These are phyloP conservation scores for Arenaria interpres DNA, from an alignment of 2,113 vertebrate species.

Conservation along the genomic window DNA sequence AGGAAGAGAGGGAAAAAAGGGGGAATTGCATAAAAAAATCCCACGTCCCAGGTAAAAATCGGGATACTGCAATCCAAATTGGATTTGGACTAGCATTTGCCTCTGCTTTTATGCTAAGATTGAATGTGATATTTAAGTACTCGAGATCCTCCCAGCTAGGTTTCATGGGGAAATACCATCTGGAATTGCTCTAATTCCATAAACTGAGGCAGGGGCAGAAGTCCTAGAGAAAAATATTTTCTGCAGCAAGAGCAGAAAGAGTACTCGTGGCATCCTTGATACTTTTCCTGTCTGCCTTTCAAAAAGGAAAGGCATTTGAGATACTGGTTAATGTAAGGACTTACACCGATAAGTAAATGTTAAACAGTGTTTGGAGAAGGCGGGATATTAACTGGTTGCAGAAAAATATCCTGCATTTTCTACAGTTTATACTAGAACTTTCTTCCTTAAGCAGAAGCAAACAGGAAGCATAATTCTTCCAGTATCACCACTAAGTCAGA, in stretches of 20 bases:
- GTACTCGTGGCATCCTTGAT: neutral
- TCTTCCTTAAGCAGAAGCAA: conserved; percentile 4
- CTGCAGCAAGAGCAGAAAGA: neutral
- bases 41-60: neutral
- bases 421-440: neutral
- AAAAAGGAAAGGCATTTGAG: neutral
- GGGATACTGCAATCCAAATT: neutral
- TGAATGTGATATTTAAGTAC: neutral
- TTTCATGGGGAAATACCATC: neutral
- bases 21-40: neutral
- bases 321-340: neutral
- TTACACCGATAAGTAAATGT: neutral
- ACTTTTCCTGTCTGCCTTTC: neutral
- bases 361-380: neutral
- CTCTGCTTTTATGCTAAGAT: neutral
- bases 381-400: conserved; percentile 16
- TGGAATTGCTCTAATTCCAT: neutral
- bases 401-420: neutral
- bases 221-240: neutral
- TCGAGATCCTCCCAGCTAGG: neutral
- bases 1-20: neutral
- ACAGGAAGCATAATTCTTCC: conserved; percentile 16
- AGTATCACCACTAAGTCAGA: neutral
- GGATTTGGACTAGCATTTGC: neutral
- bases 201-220: neutral